Base-by-base conservation (phyloP, 2,888 invertebrate species). In the Anthoptus insignis region DNA sequence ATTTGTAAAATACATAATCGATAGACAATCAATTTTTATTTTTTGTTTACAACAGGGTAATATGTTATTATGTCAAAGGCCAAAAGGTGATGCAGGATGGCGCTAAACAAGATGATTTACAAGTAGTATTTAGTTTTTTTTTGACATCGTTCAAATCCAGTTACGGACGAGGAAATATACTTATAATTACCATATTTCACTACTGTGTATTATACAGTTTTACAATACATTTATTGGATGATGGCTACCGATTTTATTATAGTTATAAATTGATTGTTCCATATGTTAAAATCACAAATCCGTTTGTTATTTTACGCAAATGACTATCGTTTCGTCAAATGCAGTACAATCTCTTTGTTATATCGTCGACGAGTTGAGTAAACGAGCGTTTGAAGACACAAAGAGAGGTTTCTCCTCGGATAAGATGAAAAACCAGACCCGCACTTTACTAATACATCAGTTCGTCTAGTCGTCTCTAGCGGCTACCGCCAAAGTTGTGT, bases 21-120 rank as follows among this genome's bases (percentile, higher is more conserved):
- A 24, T 37, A 22, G 37, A 13, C 13, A 27, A 22, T 39, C 50
- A 39, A 39, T 52, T 50, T 24, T n/a, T 37, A 59, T 37, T 47
- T 50, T 37, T 34, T 0, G n/a, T 34, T 59, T 16, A 19, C 27
- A 37, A 6, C 16, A 14, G 14, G 13, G 7, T 8, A 42, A 60
- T 29, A 29, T 45, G 29, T 60, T 52, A 60, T 16, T 22, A 45
- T 45, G 45, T 42, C 32, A 52, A 53, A 60, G 53, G 60, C 53
- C 53, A 53, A 37, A 45, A 19, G 53, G 19, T 29, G 52, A 21
- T 39, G 52, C 39, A 29, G 14, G 21, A 29, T 52, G 59, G 29
- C 27, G 21, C 29, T 42, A 32, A 39, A 39, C 21, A 50, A 59
- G 27, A 59, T 59, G 27, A 59, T 50, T 50, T 50, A 59, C 22